These are phyloP conservation scores for Scolopax mira DNA, from an alignment of 2,113 vertebrate species.

Conservation along the genomic window DNA sequence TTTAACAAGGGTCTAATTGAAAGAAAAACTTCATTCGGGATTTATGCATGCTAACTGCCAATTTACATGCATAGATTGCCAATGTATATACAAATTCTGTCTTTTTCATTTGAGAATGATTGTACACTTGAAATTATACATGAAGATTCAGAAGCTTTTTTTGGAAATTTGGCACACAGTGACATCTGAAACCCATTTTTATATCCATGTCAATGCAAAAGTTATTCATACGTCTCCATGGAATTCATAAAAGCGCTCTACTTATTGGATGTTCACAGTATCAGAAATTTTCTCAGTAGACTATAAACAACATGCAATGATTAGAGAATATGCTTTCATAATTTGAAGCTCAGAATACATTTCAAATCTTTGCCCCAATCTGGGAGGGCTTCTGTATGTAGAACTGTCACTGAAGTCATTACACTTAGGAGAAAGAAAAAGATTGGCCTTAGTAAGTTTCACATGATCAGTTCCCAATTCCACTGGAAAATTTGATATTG, in stretches of 20 bases:
- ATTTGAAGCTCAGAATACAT: constrained; percentile 22
- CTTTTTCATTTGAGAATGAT: constrained; percentile 57
- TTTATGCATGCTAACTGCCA: constrained; percentile 60
- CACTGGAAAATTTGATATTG: neutral
- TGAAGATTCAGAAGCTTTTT: constrained; percentile 60
- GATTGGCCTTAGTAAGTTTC: neutral
- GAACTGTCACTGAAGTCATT: constrained; percentile 6
- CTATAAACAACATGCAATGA: constrained; percentile 41
- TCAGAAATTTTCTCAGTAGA: constrained; percentile 36
- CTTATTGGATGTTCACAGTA: constrained; percentile 44
- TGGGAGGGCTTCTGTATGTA: neutral
- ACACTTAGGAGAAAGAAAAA: neutral
- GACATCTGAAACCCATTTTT: constrained; percentile 64
- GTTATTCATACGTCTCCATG: constrained; percentile 44
- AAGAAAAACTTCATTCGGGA: constrained; percentile 48
- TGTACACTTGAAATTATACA: constrained; percentile 49
- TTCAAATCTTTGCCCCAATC: neutral
- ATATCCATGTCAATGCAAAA: constrained; percentile 51
- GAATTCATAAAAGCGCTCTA: constrained; percentile 44
- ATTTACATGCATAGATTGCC: constrained; percentile 54
- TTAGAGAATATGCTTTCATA: constrained; percentile 31
- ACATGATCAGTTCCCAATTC: neutral
- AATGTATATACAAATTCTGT: constrained; percentile 53
- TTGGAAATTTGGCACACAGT: constrained; percentile 58
- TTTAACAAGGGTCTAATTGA: constrained; percentile 63